These are phyloP conservation scores for Lottia scabra DNA, from an alignment of 2,888 invertebrate genomes.

Conservation along the genomic window DNA sequence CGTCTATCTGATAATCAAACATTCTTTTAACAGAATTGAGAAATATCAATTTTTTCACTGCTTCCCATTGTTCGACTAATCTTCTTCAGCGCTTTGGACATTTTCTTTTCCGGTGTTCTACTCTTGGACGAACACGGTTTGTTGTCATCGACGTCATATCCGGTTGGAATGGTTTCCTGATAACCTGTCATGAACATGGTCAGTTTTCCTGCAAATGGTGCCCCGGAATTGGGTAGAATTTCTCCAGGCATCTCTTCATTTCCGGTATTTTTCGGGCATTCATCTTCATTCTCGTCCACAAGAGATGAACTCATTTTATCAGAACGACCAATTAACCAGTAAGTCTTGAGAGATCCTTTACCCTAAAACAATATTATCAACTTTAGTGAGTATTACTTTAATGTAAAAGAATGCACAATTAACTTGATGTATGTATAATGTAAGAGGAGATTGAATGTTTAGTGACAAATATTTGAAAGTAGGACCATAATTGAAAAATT, in stretches of 20 bases:
- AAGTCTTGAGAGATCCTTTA: slow-evolving; percentile 31
- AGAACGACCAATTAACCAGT: slow-evolving; percentile 17
- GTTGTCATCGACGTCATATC: slow-evolving; percentile 3
- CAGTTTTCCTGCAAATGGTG: slow-evolving; percentile 21
- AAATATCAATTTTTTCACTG: not conserved
- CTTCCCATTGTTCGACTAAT: not conserved
- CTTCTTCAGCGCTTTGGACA: not conserved
- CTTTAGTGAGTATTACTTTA: too few relatives aligned
- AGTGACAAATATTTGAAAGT: too few relatives aligned
- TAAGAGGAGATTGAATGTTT: too few relatives aligned
- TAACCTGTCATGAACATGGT: slow-evolving; percentile 5
- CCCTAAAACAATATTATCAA: slow-evolving; percentile 13
- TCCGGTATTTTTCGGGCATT: not conserved
- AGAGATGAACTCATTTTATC: not conserved
- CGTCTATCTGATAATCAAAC: too few relatives aligned
- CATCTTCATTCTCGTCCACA: slow-evolving; percentile 11
- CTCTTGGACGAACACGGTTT: not conserved
- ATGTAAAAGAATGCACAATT: too few relatives aligned
- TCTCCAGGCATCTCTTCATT: slow-evolving; percentile 29
- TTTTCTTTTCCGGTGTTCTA: slow-evolving; percentile 1
- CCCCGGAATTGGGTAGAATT: slow-evolving; percentile 19
- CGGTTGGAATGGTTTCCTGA: slow-evolving; percentile 2
- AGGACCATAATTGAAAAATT: too few relatives aligned
- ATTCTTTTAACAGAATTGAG: not conserved
- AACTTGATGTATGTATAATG: too few relatives aligned